These are phyloP conservation scores for Venustaconcha ellipsiformis DNA, from an alignment of 1,140 invertebrate genomes.

Conservation along the genomic window DNA sequence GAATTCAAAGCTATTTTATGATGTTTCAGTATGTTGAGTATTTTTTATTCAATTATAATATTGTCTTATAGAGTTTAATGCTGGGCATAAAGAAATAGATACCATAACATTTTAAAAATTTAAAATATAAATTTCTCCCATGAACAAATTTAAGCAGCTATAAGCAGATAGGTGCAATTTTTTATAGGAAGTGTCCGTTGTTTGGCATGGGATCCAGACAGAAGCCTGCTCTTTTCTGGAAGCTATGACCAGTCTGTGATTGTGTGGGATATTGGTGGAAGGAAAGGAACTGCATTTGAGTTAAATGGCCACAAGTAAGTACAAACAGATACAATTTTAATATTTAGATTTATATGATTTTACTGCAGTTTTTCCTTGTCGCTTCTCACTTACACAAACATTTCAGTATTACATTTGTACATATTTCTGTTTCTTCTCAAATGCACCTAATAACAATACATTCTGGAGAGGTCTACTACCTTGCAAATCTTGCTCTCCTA, in stretches of 20 bases:
- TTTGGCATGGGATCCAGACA: slow-evolving; percentile 89
- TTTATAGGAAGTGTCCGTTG: slow-evolving; percentile 81
- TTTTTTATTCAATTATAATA: background rate
- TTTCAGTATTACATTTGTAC: background rate
- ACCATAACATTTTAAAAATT: background rate
- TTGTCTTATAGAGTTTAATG: background rate
- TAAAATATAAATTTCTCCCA: background rate
- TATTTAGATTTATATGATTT: too few species aligned
- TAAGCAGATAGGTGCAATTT: background rate
- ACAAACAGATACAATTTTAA: background rate
- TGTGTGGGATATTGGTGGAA: slow-evolving; percentile 99
- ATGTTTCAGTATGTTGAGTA: too few species aligned
- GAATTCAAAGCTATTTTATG: too few species aligned
- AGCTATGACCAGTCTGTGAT: slow-evolving; percentile 95
- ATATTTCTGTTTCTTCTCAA: background rate
- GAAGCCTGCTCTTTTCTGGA: slow-evolving; percentile 92
- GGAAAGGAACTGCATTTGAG: slow-evolving; percentile 97
- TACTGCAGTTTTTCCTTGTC: too few species aligned
- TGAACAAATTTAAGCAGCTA: background rate
- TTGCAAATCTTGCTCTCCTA: too few species aligned
- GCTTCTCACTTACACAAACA: too few species aligned
- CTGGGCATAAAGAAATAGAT: background rate
- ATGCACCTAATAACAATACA: background rate
- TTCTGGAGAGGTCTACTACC: too few species aligned
- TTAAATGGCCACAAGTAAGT: slow-evolving; percentile 89